Evolutionary conservation across 2,797 vertebrate species (phyloP).

Genomic region (Prionace glauca): DNA sequence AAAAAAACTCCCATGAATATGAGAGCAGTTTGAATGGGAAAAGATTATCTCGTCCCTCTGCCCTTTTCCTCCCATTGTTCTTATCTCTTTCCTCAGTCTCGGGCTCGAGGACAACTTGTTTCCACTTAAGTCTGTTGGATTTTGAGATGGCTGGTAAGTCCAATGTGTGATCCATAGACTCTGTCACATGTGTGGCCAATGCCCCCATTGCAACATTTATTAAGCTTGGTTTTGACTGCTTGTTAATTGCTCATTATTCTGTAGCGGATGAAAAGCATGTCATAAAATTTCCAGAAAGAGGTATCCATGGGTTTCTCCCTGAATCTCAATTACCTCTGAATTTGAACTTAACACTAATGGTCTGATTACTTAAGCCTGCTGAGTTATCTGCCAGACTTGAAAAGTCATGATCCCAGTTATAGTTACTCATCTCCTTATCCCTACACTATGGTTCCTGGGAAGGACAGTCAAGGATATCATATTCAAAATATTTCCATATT

Average conservation of each 20-base stretch:
- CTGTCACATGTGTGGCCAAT: too few species aligned
- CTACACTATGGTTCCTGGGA: not conserved
- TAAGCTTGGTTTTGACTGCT: not conserved
- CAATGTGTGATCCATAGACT: too few species aligned
- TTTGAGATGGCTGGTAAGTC: too few species aligned
- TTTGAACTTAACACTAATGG: not conserved
- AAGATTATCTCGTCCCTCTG: not conserved
- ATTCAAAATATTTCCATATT: not conserved
- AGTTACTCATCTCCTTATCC: not conserved
- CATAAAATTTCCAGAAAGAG: not conserved
- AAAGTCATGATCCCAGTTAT: not conserved
- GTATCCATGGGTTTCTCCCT: not conserved
- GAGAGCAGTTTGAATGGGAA: not conserved
- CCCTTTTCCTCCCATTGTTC: not conserved
- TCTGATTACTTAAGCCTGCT: not conserved
- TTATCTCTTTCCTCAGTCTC: too few species aligned
- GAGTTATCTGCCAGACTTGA: not conserved
- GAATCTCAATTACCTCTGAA: not conserved
- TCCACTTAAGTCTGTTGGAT: too few species aligned
- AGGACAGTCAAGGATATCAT: not conserved
- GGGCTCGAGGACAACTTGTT: too few species aligned
- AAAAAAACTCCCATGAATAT: not conserved
- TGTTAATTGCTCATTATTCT: not conserved
- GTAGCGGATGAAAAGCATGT: not conserved
- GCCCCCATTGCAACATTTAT: not conserved